Conservation (phyloP, 2,113 vertebrate genomes). For the Dermatemys mawii region DNA sequence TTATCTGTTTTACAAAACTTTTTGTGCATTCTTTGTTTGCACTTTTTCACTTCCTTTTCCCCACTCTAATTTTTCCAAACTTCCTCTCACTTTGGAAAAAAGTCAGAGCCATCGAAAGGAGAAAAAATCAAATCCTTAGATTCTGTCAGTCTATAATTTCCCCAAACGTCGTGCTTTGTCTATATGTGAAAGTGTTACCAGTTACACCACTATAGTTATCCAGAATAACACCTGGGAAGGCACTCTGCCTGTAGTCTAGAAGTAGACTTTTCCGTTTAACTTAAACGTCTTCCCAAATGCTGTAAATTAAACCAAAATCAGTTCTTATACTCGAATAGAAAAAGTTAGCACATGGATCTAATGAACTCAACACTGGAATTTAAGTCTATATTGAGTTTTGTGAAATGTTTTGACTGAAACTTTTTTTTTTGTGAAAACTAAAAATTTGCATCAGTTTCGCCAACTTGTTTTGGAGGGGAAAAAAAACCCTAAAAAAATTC, state of each 20-base stretch:
- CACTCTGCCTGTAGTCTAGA: neutral
- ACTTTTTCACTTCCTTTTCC: neutral
- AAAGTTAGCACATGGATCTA: neutral
- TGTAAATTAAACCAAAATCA: neutral
- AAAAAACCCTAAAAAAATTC: rapidly evolving
- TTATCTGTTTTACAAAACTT: neutral
- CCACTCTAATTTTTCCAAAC: neutral
- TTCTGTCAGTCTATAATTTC: neutral
- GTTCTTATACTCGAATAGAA: no score
- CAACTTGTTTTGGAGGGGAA: neutral
- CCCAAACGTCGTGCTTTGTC: neutral
- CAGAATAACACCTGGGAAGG: neutral
- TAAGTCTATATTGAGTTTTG: neutral
- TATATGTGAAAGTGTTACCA: neutral
- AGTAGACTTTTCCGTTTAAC: neutral
- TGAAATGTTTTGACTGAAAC: neutral
- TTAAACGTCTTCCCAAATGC: neutral
- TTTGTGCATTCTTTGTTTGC: no score
- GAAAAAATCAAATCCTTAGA: neutral
- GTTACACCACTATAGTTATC: no score
- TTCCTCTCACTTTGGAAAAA: neutral
- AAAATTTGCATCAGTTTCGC: neutral
- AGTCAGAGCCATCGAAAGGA: neutral
- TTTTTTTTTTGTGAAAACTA: neutral
- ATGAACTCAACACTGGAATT: no score